Base-by-base conservation (phyloP, 2,113 vertebrate genomes). In the Oenanthe melanoleuca region DNA sequence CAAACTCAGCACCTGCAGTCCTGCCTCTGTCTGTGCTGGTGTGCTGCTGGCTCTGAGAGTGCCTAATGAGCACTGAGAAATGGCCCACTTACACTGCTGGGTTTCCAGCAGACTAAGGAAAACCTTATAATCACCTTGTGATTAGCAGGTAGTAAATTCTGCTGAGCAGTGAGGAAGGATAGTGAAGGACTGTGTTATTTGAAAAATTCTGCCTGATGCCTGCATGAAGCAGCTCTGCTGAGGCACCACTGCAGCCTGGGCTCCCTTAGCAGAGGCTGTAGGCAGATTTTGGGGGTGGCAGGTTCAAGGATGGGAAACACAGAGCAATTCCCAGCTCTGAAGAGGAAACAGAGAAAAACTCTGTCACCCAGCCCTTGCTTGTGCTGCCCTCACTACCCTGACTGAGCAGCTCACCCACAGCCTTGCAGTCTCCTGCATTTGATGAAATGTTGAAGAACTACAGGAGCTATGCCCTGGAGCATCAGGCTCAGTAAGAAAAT, bases 301-400 rank as follows among this genome's bases (percentile, higher is more conserved):
- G 42, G 10, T 25, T 49, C 23, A 20, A 5, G 29, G 34, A 10
- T 44, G 66, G 61, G 74, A 79, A 55, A 42, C 38, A 18, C 14
- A 3, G 61, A 59, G 33, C 12, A 40, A 14, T 57, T 81, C 42
- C 55, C 38, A 25, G n/a, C 70, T 85, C 42, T n/a, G 79, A 45
- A 16, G 16, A 45, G 28, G 34, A 55, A 70, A 31, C 3, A 2
- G 47, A 12, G 13, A 57, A 6, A 4, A 77, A 6, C 23, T 56
- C 16, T 2, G 2, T 44, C 65, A 23, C 11, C 9, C 18, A 75
- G 38, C 16, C 40, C 28, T 22, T 38, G 26, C 26, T 33, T 34
- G 24, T 57, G 66, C 29, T 80, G 53, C 31, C 18, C 26, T 38
- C 1, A 0, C 60, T 26, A 1, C 66, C 13, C 22, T 33, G 26